Percentiles rank a stretch among this genome's conserved stretches.
These are phyloP conservation scores for Dryococelus australis DNA, from an alignment of 2,888 invertebrate genomes.

Conservation along the genomic window DNA sequence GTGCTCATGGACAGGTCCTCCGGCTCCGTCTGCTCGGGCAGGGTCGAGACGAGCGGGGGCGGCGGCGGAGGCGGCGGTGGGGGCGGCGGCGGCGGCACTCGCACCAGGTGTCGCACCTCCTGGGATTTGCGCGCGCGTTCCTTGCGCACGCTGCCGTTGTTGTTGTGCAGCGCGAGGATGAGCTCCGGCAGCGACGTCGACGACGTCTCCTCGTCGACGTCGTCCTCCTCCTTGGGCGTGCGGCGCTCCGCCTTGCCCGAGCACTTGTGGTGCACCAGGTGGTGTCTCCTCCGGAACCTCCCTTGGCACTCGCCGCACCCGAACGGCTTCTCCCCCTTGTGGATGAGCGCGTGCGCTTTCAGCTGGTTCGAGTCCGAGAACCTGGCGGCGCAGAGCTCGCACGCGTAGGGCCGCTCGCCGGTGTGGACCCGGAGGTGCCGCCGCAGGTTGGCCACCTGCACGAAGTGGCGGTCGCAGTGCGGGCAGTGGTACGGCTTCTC, in stretches of 20 bases:
- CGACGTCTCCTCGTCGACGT: conserved; percentile 47
- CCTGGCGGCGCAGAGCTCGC: conserved; percentile 82
- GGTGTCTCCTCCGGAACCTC: conserved; percentile 85
- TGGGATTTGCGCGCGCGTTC: conserved; percentile 56
- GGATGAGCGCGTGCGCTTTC: conserved; percentile 87
- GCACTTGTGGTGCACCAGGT: conserved; percentile 86
- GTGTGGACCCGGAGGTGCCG: conserved; percentile 91
- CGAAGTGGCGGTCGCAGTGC: conserved; percentile 91
- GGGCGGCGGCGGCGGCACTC: conserved; percentile 62
- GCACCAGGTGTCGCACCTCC: conserved; percentile 59
- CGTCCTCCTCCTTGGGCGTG: conserved; percentile 52
- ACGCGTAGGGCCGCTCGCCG: conserved; percentile 89
- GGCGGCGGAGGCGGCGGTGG: too few species aligned
- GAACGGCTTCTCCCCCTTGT: conserved; percentile 90
- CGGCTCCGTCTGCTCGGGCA: conserved; percentile 90
- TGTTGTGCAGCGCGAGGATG: conserved; percentile 43
- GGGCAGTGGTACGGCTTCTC: conserved; percentile 93
- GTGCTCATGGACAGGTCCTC: conserved; percentile 81
- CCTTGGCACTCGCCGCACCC: conserved; percentile 80
- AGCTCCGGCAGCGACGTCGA: conserved; percentile 37
- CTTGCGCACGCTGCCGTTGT: conserved; percentile 41
- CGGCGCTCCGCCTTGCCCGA: conserved; percentile 58
- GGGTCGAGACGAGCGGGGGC: conserved; percentile 57
- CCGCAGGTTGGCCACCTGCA: conserved; percentile 90
- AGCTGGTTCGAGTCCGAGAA: conserved; percentile 93